A percentile compares a stretch with the other conserved stretches of the same genome.
phyloP scores from a whole-genome alignment of 2,888 invertebrate genomes.

The Amiota mariae region DNA sequence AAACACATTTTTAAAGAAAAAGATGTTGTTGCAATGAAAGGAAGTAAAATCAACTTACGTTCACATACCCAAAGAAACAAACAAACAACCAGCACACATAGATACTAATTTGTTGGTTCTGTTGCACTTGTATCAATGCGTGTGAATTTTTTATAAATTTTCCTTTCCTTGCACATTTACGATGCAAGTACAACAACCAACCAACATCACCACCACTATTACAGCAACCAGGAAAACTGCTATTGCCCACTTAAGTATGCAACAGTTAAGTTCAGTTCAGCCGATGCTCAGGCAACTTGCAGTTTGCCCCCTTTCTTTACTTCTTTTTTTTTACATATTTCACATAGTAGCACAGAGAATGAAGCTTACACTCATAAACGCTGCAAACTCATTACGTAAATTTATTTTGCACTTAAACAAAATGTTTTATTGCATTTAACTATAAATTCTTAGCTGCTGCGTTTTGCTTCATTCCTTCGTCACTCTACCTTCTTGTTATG shows the following conservation, averaged over 20 bases:
- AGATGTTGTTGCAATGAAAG: too few relatives aligned
- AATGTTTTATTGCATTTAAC: conserved; percentile 55
- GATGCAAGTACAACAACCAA: background rate
- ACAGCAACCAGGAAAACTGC: conserved; percentile 4
- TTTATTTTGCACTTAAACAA: conserved; percentile 67
- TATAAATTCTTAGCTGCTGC: background rate
- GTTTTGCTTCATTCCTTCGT: background rate
- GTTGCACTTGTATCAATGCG: conserved; percentile 40
- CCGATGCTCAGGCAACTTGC: background rate
- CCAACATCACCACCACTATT: conserved; percentile 22
- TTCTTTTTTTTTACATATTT: conserved; percentile 16
- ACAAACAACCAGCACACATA: too few relatives aligned
- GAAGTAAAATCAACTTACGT: too few relatives aligned
- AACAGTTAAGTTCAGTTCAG: conserved; percentile 19
- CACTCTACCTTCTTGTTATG: too few relatives aligned
- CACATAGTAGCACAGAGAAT: too few relatives aligned
- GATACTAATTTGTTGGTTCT: too few relatives aligned
- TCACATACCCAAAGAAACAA: too few relatives aligned
- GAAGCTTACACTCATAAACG: conserved; percentile 44
- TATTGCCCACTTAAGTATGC: conserved; percentile 28
- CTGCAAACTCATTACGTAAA: conserved; percentile 65
- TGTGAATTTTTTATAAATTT: conserved; percentile 64
- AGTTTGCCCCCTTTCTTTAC: too few relatives aligned
- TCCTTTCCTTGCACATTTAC: conserved; percentile 42
- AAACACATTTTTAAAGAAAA: too few relatives aligned